Base-by-base conservation (phyloP, 2,888 invertebrate species). In the Rhagonycha fulva region DNA sequence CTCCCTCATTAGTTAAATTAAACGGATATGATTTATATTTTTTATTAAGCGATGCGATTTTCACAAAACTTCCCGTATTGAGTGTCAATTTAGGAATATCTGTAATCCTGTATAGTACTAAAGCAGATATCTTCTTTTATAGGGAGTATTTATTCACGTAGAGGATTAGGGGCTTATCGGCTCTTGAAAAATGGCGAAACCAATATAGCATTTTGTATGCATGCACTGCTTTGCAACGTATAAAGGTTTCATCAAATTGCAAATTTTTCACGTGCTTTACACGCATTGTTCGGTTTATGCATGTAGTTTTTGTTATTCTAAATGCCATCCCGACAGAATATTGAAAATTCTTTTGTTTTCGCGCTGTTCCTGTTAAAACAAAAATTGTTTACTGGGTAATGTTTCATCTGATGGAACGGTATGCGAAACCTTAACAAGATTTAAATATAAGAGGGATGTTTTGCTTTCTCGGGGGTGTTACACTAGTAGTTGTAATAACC, bases 401-500 rank as follows among this genome's bases (percentile, higher is more conserved):
- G 32, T 32, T 32, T 32, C 32, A 1, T 32, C 32, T 32, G 32
- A 32, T 32, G 32, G 32, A 32, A 32, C 80, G 78, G 81, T 81
- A 82, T 78, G 75, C 81, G 32, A 81, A 81, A 74, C 82, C 79
- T 79, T 83, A 84, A 84, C 83, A 82, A 83, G 84, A 83, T 82
- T 82, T 82, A 81, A 79, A 83, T 76, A 74, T 74, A 76, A 76
- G 70, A 47, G 78, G 82, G 77, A 77, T 75, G 82, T 80, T 76
- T 79, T 80, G 79, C 80, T 80, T 81, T 75, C 23, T 32, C 32
- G 32, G 79, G 77, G 78, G 82, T 82, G 83, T 82, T 83, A 83
- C 83, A 84, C 83, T 82, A 82, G 83, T 84, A 86, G 87, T 90
- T 24, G 24, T 63, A 90, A 89, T 89, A 88, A 88, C 87, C 88